Evolutionary conservation across 2,888 invertebrate genomes (phyloP), one percentile per base, ranked within the genome.

Genomic region (Diarsia rubi): DNA sequence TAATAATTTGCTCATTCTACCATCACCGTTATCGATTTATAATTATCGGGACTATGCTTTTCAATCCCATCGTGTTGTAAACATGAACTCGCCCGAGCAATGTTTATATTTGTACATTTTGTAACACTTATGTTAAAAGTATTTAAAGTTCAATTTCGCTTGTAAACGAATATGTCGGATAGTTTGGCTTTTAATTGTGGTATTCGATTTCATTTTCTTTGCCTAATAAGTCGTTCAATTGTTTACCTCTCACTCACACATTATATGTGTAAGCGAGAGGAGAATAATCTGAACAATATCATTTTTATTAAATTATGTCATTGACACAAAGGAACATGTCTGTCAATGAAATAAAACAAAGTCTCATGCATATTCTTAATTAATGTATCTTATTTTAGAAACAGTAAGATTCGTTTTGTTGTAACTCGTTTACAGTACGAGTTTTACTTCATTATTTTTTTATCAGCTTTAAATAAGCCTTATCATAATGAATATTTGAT

Each of bases 71-170:
- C 89, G 86, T 79, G 21, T 71, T 66, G 62, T 86, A 72, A 78
- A 73, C 68, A 77, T 60, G 21, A 19, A 73, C 80, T 86, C 73
- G 57, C 8, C 45, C 47, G 75, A 81, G 79, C 75, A 65, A 27
- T 86, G 84, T 88, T 87, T 86, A 84, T 88, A 85, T 83, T 88
- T 90, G 91, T 91, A 90, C 81, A 91, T 89, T 90, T 86, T 88
- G 88, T 90, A 87, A 88, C 70, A 74, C 79, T 82, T 84, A 84
- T 85, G 80, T 82, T 68, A 75, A 83, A 69, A 64, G 68, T 79
- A 78, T 75, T 82, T 86, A 80, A 65, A 77, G 72, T 73, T 69
- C 42, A 73, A 78, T 82, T 77, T 84, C 69, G 73, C 79, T 81
- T 88, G 67, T 82, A 65, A 49, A 47, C 44, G 52, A 63, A 63